Evolutionary conservation across 2,888 invertebrate species (phyloP), one percentile per base, ranked within the genome.

Genomic region (Eurytoma californica): DNA sequence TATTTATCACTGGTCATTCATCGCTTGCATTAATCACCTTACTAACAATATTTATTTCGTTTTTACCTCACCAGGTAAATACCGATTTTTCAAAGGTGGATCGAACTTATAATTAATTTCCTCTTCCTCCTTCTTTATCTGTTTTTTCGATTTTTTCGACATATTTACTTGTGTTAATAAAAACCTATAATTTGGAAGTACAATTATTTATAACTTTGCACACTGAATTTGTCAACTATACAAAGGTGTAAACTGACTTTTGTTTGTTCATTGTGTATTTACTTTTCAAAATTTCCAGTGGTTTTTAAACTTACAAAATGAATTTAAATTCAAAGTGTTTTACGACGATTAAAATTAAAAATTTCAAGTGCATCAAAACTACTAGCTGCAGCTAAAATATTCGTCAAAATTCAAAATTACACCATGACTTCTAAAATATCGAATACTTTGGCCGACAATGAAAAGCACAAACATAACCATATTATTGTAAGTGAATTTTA

Each of bases 41-140:
- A 24, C 20, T 20, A 55, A 53, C 30, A 65, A 20, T 58, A 58
- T 53, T 70, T 69, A 20, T 49, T 4, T 39, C 39, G 39, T n/a
- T 58, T 47, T 69, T 79, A 83, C 83, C 81, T 83, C 81, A 16
- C 82, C 82, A 5, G 80, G 81, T 20, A 83, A 65, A 75, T 28
- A 83, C 14, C 83, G 82, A n/a, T 81, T 68, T 67, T 80, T 82
- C 20, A 82, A 68, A 13, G 81, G 78, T n/a, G 76, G 82, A 49
- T 77, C 72, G 49, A 80, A 82, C 65, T 70, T 68, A 24, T 12
- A 2, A 53, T 39, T 39, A 9, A 9, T 18, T 49, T 67, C 24
- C 20, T 20, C 73, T 67, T 70, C 57, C n/a, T 73, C 61, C 14
- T 67, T 14, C 12, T 57, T 57, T 61, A 16, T 60, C 77, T 79